Conservation (phyloP, 2,113 vertebrate genomes). For the Corvus hawaiiensis region DNA sequence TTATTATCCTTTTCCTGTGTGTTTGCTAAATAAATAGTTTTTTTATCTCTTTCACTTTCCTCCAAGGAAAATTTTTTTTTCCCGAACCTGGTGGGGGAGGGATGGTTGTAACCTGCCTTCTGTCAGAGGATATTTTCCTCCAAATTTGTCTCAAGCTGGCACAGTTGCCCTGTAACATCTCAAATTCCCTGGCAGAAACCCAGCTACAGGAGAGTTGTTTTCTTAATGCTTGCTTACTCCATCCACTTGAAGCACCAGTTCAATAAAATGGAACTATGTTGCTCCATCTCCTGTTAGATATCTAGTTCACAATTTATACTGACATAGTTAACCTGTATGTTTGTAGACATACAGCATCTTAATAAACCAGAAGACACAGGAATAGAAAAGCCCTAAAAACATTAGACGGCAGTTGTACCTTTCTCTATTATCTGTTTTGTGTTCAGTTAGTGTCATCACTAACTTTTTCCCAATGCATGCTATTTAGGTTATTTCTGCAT, state of each 20-base stretch:
- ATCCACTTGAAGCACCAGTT: neutral
- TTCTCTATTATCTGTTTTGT: neutral
- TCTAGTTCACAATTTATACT: neutral
- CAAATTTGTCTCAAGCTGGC: no score
- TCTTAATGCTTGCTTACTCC: neutral
- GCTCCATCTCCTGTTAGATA: neutral
- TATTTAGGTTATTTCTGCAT: neutral
- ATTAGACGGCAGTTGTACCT: neutral
- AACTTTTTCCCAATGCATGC: rapidly evolving
- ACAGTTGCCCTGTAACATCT: neutral
- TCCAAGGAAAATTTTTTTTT: no score
- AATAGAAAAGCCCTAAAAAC: neutral
- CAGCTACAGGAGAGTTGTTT: neutral
- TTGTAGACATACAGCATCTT: neutral
- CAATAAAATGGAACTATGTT: neutral
- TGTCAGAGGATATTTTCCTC: no score
- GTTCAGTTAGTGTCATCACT: neutral
- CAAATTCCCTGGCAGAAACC: neutral
- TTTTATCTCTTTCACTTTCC: no score
- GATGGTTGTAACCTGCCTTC: no score
- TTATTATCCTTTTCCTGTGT: no score
- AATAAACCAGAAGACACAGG: neutral
- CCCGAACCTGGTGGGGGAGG: no score
- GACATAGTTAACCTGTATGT: neutral
- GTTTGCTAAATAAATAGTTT: no score